Base-by-base conservation (phyloP, 1,140 invertebrate species). In the Atta cephalotes region DNA sequence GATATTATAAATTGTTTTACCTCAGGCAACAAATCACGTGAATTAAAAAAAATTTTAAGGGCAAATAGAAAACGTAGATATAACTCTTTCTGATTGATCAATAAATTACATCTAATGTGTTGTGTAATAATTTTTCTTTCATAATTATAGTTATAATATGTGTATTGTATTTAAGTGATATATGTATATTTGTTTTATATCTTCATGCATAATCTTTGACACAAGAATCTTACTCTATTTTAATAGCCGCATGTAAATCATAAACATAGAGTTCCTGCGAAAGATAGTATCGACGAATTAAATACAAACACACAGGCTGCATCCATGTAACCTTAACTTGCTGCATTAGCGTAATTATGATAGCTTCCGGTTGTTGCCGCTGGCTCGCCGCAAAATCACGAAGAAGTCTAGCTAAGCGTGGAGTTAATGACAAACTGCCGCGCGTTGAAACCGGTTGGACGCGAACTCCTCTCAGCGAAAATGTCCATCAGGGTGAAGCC, bases 361-460 rank as follows among this genome's bases (percentile, higher is more conserved):
- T 84, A 62, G 70, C 56, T 84, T 84, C 80, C 80, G 70, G 80
- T 39, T 51, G 58, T 45, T 28, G 58, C 53, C 80, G 68, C 62
- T 35, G 35, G 71, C 31, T 66, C 45, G 77, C 68, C 66, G 39
- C 70, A 76, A 45, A 74, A 84, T 56, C 56, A 62, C 70, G 56
- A 74, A 84, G 80, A 84, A 74, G 45, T 31, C 70, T 21, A 62
- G 62, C 5, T 28, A 74, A 45, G 78, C 58, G 45, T 60, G 21
- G 63, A 84, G 68, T 84, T 76, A 66, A 88, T 71, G 76, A 25
- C 60, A 60, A 81, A 66, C 66, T 56, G 25, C 58, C 14, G 56
- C 4, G 53, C 53, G 35, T 25, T 72, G 70, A 71, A 89, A 89
- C 89, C 78, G 88, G 88, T 89, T 82, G 77, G 70, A 25, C 74